Percentiles rank a stretch among this genome's conserved stretches.
These are phyloP conservation scores for Corella eumyota DNA, from an alignment of 23 tunicate species.

Conservation along the genomic window DNA sequence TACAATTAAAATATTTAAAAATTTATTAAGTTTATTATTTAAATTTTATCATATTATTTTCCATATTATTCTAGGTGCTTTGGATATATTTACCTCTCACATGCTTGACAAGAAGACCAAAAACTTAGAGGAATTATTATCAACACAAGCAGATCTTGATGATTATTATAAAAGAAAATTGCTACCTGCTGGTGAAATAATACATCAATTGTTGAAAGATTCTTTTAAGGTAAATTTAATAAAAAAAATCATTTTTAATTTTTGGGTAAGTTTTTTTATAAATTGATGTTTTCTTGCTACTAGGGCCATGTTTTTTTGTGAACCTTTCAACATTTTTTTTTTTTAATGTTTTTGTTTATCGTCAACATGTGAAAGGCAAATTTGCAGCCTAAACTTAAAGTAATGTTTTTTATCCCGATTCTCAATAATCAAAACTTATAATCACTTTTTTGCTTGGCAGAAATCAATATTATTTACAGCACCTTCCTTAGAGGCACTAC, in stretches of 20 bases:
- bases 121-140: slow-evolving; percentile 38
- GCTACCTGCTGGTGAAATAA: slow-evolving; percentile 47
- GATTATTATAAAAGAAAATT: slow-evolving; percentile 58
- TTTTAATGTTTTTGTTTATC: too few relatives aligned
- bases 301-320: not conserved
- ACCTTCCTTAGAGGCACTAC: too few relatives aligned
- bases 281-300: too few relatives aligned
- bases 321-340: not conserved
- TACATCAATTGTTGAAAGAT: slow-evolving; percentile 62
- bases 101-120: slow-evolving; percentile 29
- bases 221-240: slow-evolving; percentile 56
- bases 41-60: not conserved
- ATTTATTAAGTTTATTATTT: not conserved
- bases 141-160: slow-evolving; percentile 47
- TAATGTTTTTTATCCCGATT: too few relatives aligned
- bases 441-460: too few relatives aligned
- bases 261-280: not conserved
- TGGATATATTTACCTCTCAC: slow-evolving; percentile 68
- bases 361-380: too few relatives aligned
- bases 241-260: not conserved
- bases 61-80: slow-evolving; percentile 27
- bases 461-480: too few relatives aligned
- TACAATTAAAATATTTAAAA: not conserved
- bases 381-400: too few relatives aligned
- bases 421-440: too few relatives aligned